Evolutionary conservation across 2,113 vertebrate species (phyloP), one percentile per base, ranked within the genome.

Genomic region (Platysternon megacephalum): DNA sequence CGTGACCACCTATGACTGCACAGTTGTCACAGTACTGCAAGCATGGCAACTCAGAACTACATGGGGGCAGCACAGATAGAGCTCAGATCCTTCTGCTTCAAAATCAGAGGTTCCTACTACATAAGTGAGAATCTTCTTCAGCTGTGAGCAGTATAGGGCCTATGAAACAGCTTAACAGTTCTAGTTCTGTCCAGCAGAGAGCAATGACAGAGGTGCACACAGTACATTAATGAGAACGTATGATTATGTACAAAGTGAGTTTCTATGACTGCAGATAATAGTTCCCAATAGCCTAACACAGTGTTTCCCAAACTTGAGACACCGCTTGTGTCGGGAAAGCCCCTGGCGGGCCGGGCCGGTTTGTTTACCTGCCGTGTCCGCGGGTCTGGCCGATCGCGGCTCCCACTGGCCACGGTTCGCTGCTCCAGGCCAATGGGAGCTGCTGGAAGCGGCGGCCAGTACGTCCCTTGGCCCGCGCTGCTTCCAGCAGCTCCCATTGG

Each of bases 1-100:
- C 46, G 78, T 61, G 90, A 92, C 90, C 87, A 92, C 90, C 90
- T 55, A 90, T 88, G 82, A 74, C 55, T 89, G 53, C 76, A 78
- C 78, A 93, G 88, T 92, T 96, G 84, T 53, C 68, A 44, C 68
- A 17, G 72, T 0, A 32, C 49, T 48, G 68, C 76, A 92, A 42
- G 74, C 72, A 32, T 1, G 84, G 28, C 84, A 83, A 32, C 22
- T 42, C 51, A 84, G 80, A 32, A 39, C 58, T n/a, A 5, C 8
- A 42, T 1, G 4, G 85, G 42, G 21, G 83, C 22, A 26, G 82
- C 55, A 80, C 11, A 48, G 32, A 90, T 28, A 78, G 91, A 88
- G 86, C 0, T 0, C 29, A 91, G 28, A 42, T 2, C 1, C 32
- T 79, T 48, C 61, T 49, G 5, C 72, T 93, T 72, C 51, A 84